phyloP scores from a whole-genome alignment of 2,797 vertebrate species.

The Halcyon badia region DNA sequence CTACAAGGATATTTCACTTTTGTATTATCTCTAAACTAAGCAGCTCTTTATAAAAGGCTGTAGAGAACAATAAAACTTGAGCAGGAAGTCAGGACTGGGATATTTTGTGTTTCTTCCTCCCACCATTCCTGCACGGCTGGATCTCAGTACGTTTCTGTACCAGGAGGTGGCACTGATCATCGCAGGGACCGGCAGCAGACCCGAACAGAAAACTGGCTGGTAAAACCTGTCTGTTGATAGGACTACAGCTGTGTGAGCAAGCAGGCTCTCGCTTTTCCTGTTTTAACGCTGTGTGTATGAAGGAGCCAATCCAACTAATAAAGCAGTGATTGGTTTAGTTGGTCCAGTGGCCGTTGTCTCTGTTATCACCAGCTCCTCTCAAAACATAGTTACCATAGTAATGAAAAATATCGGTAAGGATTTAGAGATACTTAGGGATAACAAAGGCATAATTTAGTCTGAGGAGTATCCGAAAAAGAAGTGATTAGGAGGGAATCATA shows the following conservation, averaged over 20 bases:
- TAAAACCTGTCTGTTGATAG: neutral
- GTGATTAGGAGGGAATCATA: neutral
- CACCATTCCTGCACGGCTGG: neutral
- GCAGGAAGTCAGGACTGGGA: neutral
- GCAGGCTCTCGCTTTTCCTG: neutral
- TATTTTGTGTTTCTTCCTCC: neutral
- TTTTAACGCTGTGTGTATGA: neutral
- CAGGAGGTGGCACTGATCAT: constrained; percentile 42
- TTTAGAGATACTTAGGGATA: constrained; percentile 3
- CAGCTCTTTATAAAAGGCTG: neutral
- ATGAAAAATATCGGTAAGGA: constrained; percentile 48
- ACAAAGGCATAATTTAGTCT: neutral
- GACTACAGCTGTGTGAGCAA: neutral
- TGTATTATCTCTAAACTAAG: neutral
- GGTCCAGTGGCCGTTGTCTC: neutral
- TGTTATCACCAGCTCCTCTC: constrained; percentile 14
- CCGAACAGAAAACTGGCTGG: neutral
- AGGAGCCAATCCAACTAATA: constrained; percentile 4
- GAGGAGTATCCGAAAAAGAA: neutral
- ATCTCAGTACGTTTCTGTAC: neutral
- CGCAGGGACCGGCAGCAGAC: neutral
- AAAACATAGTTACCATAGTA: constrained; percentile 64
- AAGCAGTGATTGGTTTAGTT: constrained; percentile 9
- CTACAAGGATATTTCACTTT: neutral
- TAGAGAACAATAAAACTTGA: neutral